Conservation (phyloP, 2,797 vertebrate genomes). For the Loriculus beryllinus region DNA sequence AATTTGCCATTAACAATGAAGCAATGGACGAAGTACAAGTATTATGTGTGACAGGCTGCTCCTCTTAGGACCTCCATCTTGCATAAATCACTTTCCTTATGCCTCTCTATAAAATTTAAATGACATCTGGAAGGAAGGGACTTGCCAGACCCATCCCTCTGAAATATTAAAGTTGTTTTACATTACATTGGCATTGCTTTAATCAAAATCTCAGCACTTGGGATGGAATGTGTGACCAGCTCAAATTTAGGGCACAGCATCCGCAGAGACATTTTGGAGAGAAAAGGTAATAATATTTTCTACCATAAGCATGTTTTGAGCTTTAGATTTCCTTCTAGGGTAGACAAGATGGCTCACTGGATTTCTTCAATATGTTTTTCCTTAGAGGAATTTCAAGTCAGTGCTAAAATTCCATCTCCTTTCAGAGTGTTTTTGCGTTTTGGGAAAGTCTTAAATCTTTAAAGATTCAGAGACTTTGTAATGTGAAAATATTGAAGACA, state of each 20-base stretch:
- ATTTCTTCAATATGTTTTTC: background rate
- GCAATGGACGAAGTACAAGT: rapidly evolving
- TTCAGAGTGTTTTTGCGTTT: background rate
- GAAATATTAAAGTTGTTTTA: conserved; percentile 35
- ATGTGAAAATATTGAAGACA: background rate
- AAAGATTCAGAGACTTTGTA: background rate
- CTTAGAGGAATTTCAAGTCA: background rate
- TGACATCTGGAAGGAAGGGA: conserved; percentile 19
- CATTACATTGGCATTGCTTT: background rate
- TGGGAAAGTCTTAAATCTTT: background rate
- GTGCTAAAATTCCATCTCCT: background rate
- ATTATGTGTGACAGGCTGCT: background rate
- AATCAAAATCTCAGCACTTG: background rate
- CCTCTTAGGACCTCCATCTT: conserved; percentile 5
- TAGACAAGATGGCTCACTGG: background rate
- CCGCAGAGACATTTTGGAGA: background rate
- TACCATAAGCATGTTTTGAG: background rate
- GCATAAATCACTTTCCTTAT: background rate
- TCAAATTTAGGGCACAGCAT: background rate
- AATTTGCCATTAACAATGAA: background rate
- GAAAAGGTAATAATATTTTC: background rate
- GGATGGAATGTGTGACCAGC: background rate
- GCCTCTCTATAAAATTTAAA: conserved; percentile 24
- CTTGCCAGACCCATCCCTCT: background rate
- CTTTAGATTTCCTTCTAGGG: background rate